Conservation (phyloP, 2,113 vertebrate species). For the Sander vitreus region DNA sequence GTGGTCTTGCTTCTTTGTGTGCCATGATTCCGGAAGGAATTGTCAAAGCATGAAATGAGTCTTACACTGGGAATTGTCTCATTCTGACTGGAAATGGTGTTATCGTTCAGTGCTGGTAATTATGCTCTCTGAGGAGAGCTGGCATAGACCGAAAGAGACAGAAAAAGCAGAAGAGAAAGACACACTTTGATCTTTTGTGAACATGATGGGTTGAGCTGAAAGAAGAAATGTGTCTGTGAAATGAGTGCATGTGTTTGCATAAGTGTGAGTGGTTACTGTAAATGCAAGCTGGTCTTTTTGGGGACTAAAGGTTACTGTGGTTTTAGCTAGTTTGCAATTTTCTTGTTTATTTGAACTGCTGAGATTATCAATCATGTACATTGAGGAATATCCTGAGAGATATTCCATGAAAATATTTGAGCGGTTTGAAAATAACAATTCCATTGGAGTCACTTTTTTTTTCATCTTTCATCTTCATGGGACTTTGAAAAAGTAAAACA, state of each 20-base stretch:
- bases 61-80: slow-evolving; percentile 81
- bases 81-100: slow-evolving; percentile 81
- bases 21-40: slow-evolving; percentile 80
- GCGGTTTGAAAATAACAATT: background rate
- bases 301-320: slow-evolving; percentile 33
- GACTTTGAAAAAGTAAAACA: background rate
- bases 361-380: background rate
- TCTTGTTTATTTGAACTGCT: slow-evolving; percentile 8
- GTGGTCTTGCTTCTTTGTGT: slow-evolving; percentile 77
- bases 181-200: slow-evolving; percentile 81
- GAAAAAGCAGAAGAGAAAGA: slow-evolving; percentile 71
- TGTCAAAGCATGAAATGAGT: slow-evolving; percentile 85
- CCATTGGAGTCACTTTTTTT: background rate
- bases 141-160: slow-evolving; percentile 65
- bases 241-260: slow-evolving; percentile 49
- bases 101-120: slow-evolving; percentile 83
- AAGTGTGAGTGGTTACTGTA: slow-evolving; percentile 30
- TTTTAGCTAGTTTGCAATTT: background rate
- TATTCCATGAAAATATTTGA: background rate
- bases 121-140: slow-evolving; percentile 77
- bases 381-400: background rate
- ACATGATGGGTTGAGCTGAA: slow-evolving; percentile 66
- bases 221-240: slow-evolving; percentile 63
- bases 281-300: slow-evolving; percentile 21
- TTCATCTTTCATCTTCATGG: background rate